Percentiles rank a stretch among this genome's conserved stretches.
Conservation (phyloP, 2,888 invertebrate species). For the Saturnia pavonia region DNA sequence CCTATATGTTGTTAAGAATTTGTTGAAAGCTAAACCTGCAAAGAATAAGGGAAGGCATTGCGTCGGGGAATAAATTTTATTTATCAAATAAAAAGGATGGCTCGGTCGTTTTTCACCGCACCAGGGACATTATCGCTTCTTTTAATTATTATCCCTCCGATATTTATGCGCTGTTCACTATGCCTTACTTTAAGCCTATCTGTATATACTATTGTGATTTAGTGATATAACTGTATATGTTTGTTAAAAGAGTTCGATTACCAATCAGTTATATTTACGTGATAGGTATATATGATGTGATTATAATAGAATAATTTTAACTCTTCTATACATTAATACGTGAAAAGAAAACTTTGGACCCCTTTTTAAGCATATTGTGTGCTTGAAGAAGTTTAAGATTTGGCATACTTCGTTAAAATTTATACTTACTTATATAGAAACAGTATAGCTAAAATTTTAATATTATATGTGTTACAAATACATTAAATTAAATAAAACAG, state of each 20-base stretch:
- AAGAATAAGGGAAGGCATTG: conserved; percentile 60
- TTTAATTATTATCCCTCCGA: conserved; percentile 81
- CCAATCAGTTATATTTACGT: not conserved
- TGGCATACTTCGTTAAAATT: no score
- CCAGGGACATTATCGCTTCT: conserved; percentile 79
- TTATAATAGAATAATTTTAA: no score
- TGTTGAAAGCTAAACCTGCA: conserved; percentile 61
- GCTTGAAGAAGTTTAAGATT: no score
- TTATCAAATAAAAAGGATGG: conserved; percentile 82
- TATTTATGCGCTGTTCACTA: conserved; percentile 65
- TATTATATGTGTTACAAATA: no score
- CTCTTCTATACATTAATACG: no score
- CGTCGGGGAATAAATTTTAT: conserved; percentile 78
- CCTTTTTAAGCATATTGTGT: no score
- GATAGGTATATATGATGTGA: no score
- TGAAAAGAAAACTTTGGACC: no score
- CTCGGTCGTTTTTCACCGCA: conserved; percentile 77
- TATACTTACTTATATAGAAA: no score
- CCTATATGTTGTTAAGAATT: no score
- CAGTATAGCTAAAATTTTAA: no score
- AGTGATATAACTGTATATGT: not conserved
- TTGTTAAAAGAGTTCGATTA: not conserved
- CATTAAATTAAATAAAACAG: no score
- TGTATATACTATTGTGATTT: not conserved
- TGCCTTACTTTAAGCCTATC: conserved; percentile 34